Percentiles rank a stretch among this genome's conserved stretches.
phyloP scores from a whole-genome alignment of 1,140 invertebrate species.

The Drosophila repleta region DNA sequence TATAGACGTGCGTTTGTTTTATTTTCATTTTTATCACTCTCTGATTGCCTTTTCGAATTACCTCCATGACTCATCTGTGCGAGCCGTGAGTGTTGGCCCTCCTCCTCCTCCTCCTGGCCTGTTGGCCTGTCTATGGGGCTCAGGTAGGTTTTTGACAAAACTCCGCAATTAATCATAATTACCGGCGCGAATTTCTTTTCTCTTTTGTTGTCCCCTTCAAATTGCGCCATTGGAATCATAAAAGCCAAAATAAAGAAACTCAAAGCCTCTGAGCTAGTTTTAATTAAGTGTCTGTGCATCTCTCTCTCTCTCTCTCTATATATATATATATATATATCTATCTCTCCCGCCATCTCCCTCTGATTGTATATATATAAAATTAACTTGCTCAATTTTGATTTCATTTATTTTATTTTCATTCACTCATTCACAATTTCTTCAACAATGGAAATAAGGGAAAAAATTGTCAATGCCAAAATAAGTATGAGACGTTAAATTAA shows the following conservation, averaged over 20 bases:
- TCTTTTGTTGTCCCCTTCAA: conserved; percentile 27
- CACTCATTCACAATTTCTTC: conserved; percentile 59
- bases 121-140: neutral
- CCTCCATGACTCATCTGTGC: conserved; percentile 21
- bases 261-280: conserved; percentile 35
- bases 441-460: conserved; percentile 53
- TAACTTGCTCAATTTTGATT: conserved; percentile 60
- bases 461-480: conserved; percentile 76
- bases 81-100: too few species aligned
- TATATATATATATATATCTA: too few species aligned
- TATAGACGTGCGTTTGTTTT: conserved; percentile 27
- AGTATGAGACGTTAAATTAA: conserved; percentile 61
- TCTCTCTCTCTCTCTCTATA: neutral
- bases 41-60: conserved; percentile 13
- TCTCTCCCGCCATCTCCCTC: neutral
- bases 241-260: conserved; percentile 19
- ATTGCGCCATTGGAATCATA: conserved; percentile 46
- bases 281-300: conserved; percentile 54
- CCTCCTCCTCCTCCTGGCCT: too few species aligned
- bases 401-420: conserved; percentile 28
- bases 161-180: conserved; percentile 64
- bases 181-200: conserved; percentile 35
- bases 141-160: conserved; percentile 26
- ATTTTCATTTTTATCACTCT: conserved; percentile 16
- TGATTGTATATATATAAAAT: conserved; percentile 44